These are phyloP conservation scores for Agriopis marginaria DNA, from an alignment of 2,888 invertebrate genomes.

Conservation along the genomic window DNA sequence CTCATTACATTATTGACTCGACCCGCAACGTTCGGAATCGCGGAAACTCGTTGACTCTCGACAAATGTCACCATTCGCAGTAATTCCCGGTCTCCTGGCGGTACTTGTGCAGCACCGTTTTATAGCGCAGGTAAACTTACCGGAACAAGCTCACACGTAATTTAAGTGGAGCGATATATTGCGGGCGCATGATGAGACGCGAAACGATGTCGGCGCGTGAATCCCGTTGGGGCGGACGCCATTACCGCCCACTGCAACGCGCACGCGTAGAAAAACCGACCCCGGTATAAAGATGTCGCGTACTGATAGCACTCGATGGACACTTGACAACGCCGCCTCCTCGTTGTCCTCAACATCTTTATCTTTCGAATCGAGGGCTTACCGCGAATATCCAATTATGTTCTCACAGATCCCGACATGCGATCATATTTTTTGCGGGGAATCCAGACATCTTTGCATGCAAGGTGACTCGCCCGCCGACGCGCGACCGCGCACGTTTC, in stretches of 20 bases:
- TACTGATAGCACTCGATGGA: conserved; percentile 75
- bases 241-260: conserved; percentile 82
- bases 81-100: conserved; percentile 46
- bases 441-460: conserved; percentile 65
- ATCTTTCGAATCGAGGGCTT: conserved; percentile 68
- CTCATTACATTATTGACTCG: conserved; percentile 42
- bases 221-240: conserved; percentile 83
- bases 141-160: conserved; percentile 80
- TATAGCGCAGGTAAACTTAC: conserved; percentile 68
- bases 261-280: conserved; percentile 81
- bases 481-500: conserved; percentile 55
- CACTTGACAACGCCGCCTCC: conserved; percentile 72
- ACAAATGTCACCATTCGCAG: conserved; percentile 25
- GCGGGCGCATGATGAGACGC: conserved; percentile 83
- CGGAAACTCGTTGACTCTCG: conserved; percentile 8
- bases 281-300: conserved; percentile 78
- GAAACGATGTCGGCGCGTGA: conserved; percentile 81
- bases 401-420: conserved; percentile 65
- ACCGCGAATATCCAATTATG: conserved; percentile 77
- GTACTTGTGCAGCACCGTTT: conserved; percentile 57
- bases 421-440: conserved; percentile 63
- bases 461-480: conserved; percentile 57
- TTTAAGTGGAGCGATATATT: conserved; percentile 83
- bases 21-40: conserved; percentile 35
- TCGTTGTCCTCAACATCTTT: conserved; percentile 62